phyloP scores from a whole-genome alignment of 2,888 invertebrate species.

The Apodemia mormo region DNA sequence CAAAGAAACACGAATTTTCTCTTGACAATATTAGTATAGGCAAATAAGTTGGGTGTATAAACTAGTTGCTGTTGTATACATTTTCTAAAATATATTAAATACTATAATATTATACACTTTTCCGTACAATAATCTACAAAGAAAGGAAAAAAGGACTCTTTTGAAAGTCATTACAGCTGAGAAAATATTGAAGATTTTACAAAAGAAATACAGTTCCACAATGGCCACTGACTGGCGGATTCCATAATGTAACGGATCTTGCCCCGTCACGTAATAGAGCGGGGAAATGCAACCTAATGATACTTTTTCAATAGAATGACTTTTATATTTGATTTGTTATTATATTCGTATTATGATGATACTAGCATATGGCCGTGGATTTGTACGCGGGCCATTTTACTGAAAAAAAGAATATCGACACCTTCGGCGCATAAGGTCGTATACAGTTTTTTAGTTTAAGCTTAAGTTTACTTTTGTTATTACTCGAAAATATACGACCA shows the following conservation, averaged over 20 bases:
- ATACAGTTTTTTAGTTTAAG: too few relatives aligned
- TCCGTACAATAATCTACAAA: not conserved
- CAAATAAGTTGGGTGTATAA: not conserved
- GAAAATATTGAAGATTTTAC: slow-evolving; percentile 14
- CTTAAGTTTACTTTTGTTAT: too few relatives aligned
- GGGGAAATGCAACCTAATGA: slow-evolving; percentile 13
- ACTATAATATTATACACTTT: not conserved
- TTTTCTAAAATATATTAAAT: not conserved
- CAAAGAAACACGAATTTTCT: too few relatives aligned
- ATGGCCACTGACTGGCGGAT: slow-evolving; percentile 10
- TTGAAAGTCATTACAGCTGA: slow-evolving; percentile 15
- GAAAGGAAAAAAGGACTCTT: not conserved
- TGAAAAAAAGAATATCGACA: too few relatives aligned
- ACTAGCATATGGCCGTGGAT: not conserved
- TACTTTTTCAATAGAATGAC: slow-evolving; percentile 11
- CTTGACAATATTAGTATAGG: too few relatives aligned
- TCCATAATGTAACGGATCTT: slow-evolving; percentile 4
- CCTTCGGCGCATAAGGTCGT: too few relatives aligned
- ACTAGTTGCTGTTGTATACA: not conserved
- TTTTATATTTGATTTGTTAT: slow-evolving; percentile 16
- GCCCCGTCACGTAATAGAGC: slow-evolving; percentile 7
- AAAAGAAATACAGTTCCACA: slow-evolving; percentile 8
- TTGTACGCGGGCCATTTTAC: not conserved
- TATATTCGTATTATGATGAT: not conserved
- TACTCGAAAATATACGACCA: too few relatives aligned